Evolutionary conservation across 1,140 invertebrate species (phyloP).

Genomic region (Littorina saxatilis): DNA sequence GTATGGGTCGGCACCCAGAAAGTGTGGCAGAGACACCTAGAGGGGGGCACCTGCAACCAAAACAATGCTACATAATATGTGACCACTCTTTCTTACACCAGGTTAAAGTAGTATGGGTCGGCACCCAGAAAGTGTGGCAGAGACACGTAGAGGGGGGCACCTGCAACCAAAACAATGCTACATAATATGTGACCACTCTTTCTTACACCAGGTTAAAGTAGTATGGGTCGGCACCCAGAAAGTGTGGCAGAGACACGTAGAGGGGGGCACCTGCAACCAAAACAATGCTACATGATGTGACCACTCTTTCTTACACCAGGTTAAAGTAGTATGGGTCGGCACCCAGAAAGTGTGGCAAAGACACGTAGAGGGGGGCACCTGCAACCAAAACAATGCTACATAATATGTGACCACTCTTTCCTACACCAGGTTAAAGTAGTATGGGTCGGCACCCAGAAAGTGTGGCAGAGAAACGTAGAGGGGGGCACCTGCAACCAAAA

Average conservation of each 20-base stretch:
- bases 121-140: slow-evolving; percentile 54
- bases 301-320: too few species aligned
- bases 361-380: slow-evolving; percentile 42
- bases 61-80: neutral
- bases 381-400: too few species aligned
- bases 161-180: slow-evolving; percentile 29
- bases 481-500: slow-evolving; percentile 47
- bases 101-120: too few species aligned
- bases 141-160: slow-evolving; percentile 55
- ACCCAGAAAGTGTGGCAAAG: slow-evolving; percentile 53
- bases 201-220: too few species aligned
- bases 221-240: slow-evolving; percentile 81
- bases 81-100: too few species aligned
- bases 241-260: slow-evolving; percentile 87
- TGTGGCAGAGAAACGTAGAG: slow-evolving; percentile 58
- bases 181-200: too few species aligned
- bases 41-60: slow-evolving; percentile 73
- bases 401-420: too few species aligned
- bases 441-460: slow-evolving; percentile 50
- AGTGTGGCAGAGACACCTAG: slow-evolving; percentile 29
- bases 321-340: slow-evolving; percentile 18
- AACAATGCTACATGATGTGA: too few species aligned
- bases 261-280: slow-evolving; percentile 63
- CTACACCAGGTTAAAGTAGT: slow-evolving; percentile 49
- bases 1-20: too few species aligned